Evolutionary conservation across 2,888 invertebrate species (phyloP), one percentile per base, ranked within the genome.

Genomic region (Cremastobaeus sp.): DNA sequence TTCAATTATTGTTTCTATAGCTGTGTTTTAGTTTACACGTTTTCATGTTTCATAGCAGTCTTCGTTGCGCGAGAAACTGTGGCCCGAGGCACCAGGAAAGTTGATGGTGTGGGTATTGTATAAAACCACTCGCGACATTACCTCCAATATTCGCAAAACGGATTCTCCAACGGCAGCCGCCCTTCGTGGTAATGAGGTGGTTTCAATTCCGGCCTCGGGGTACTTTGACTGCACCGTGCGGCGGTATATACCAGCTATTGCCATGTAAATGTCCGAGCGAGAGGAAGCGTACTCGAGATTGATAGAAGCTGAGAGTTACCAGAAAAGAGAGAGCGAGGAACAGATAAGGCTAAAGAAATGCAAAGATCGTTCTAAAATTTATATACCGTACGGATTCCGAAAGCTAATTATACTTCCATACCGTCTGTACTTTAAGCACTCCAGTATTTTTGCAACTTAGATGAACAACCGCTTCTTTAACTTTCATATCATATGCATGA

Each of bases 131-230:
- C 83, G 86, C 84, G 85, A 86, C 86, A 86, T 86, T 86, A 86
- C 84, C 86, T 84, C 83, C 86, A 85, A 86, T 86, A 86, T 86
- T 86, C 85, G 83, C 86, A 86, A 86, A 86, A 86, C 86, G 86
- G 86, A 86, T 86, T 86, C 86, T 85, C 82, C 81, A 73, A 76
- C 68, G 80, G 80, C 81, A 78, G 80, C 81, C 80, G 76, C 81
- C 81, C 74, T 66, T 65, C 62, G 68, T 74, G 78, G 84, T 87
- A 87, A 87, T 86, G 87, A 87, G 86, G 85, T 85, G 85, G 86
- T 87, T 87, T 86, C 87, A 86, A 87, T 87, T 86, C 86, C 79
- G 82, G 83, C 87, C 87, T 81, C 83, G 78, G 82, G 86, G 86
- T 83, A 79, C 76, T 75, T 79, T 76, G 76, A 76, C 59, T 76